phyloP scores from a whole-genome alignment of 2,113 vertebrate genomes.

The Sceloporus tristichus region DNA sequence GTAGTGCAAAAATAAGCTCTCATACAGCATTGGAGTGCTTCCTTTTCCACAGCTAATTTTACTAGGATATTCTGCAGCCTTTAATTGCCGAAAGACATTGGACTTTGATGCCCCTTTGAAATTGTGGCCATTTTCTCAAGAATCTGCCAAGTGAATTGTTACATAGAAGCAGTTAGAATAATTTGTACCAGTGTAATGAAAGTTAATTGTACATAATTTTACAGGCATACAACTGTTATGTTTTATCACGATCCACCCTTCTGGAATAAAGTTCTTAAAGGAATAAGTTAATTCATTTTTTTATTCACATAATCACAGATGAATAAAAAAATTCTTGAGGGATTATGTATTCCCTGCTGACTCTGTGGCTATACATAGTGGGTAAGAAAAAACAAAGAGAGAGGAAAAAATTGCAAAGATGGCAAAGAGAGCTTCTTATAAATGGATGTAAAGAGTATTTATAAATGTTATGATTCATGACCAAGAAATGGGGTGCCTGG shows the following conservation, averaged over 20 bases:
- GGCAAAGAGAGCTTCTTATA: no score
- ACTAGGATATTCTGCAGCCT: conserved; percentile 36
- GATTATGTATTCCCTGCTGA: neutral
- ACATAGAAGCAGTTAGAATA: conserved; percentile 24
- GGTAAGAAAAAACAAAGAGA: no score
- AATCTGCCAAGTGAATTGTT: conserved; percentile 23
- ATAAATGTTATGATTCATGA: no score
- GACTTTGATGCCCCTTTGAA: conserved; percentile 28
- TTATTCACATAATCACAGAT: neutral
- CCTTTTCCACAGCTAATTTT: conserved; percentile 52
- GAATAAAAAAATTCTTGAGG: neutral
- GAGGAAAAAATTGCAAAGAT: no score
- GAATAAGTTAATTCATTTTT: neutral
- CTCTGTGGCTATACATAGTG: neutral
- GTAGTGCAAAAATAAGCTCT: conserved; percentile 13
- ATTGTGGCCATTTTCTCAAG: conserved; percentile 25
- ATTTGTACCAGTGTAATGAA: neutral
- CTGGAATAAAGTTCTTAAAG: neutral
- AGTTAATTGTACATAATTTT: conserved; percentile 20
- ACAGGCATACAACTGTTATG: neutral
- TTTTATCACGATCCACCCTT: neutral
- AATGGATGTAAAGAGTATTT: no score
- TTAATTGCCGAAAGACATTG: conserved; percentile 42
- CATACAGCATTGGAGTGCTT: conserved; percentile 49
- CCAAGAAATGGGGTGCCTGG: no score